Conservation (phyloP, 2,888 invertebrate genomes). For the Metellina segmentata region DNA sequence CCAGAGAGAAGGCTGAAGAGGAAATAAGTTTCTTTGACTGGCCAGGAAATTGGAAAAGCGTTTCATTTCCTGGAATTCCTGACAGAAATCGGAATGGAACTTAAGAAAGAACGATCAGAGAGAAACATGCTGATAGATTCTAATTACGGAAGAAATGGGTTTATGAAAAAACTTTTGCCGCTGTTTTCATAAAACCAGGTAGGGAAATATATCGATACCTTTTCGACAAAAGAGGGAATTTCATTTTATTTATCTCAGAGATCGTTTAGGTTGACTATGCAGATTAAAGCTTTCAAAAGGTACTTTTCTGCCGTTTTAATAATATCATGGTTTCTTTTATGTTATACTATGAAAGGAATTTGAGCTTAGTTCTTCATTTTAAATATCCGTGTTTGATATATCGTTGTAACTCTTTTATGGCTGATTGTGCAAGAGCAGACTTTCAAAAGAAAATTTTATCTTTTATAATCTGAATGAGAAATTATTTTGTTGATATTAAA, state of each 20-base stretch:
- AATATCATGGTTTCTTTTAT: not conserved
- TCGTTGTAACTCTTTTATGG: no score
- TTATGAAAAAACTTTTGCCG: not conserved
- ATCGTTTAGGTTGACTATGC: no score
- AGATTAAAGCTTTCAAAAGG: not conserved
- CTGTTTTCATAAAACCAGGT: not conserved
- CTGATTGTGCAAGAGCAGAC: no score
- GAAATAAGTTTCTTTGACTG: constrained; percentile 1
- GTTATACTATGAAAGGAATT: not conserved
- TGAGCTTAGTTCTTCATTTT: not conserved
- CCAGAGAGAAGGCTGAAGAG: not conserved
- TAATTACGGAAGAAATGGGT: not conserved
- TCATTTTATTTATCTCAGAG: not conserved
- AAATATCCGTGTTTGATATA: not conserved
- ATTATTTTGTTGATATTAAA: no score
- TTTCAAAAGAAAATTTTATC: no score
- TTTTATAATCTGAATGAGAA: no score
- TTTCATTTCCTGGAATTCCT: not conserved
- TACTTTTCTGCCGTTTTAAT: not conserved
- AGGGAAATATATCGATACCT: not conserved
- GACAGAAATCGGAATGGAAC: not conserved
- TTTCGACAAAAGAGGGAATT: not conserved
- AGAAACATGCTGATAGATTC: not conserved
- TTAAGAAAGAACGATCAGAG: not conserved
- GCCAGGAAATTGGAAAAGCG: not conserved